Conservation (phyloP, 2,888 invertebrate genomes). For the Lampropteryx suffumata region DNA sequence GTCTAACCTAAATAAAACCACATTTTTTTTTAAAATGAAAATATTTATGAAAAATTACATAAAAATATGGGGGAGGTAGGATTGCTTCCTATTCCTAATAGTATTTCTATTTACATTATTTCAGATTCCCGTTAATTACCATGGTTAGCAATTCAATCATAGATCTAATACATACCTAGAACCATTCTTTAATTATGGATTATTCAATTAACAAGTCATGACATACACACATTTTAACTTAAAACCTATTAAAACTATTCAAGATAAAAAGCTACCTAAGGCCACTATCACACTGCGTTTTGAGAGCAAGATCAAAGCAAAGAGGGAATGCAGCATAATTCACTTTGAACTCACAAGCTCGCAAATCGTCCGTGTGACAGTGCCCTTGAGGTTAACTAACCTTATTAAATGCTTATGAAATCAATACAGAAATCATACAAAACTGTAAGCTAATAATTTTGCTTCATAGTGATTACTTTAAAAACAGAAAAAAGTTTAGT, state of each 20-base stretch:
- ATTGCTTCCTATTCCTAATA: slow-evolving; percentile 32
- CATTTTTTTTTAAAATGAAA: slow-evolving; percentile 6
- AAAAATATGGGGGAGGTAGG: slow-evolving; percentile 28
- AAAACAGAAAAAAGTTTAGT: no score
- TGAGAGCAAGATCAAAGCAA: no score
- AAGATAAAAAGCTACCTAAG: no score
- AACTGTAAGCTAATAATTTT: no score
- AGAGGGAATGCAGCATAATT: no score
- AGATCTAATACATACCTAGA: slow-evolving; percentile 3
- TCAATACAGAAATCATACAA: no score
- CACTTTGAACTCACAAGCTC: no score
- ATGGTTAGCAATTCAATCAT: slow-evolving; percentile 9
- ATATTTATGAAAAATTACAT: slow-evolving; percentile 32
- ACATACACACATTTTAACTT: slow-evolving; percentile 17
- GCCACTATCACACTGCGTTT: no score
- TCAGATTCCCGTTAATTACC: slow-evolving; percentile 11
- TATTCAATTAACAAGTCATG: slow-evolving; percentile 6
- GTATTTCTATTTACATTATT: slow-evolving; percentile 32
- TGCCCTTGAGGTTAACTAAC: no score
- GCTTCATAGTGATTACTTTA: no score
- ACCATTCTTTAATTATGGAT: slow-evolving; percentile 5
- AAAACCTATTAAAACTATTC: slow-evolving; percentile 8
- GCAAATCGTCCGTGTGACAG: no score
- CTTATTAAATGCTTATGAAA: no score
- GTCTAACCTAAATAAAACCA: slow-evolving; percentile 11